These are phyloP conservation scores for Nebria ingens DNA, from an alignment of 1,140 invertebrate genomes.

Conservation along the genomic window DNA sequence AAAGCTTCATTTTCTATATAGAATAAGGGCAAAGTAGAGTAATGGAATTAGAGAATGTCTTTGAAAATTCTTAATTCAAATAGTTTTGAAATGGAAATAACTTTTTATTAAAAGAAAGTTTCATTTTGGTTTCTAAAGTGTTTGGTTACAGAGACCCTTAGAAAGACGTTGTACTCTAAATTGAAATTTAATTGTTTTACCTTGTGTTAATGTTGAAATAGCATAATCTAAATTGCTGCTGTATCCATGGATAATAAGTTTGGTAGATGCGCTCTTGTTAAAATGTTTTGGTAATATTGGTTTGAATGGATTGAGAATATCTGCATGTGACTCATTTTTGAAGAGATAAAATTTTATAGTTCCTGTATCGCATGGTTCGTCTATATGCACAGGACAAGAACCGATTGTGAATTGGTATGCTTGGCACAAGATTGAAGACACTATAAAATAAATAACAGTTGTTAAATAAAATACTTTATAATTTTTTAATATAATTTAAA, in stretches of 20 bases:
- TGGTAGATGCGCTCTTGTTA: not conserved
- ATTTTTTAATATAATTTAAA: no score
- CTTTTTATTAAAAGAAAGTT: no score
- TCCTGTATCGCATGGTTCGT: slow-evolving; percentile 11
- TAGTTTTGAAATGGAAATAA: no score
- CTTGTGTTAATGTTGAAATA: not conserved
- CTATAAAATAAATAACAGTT: not conserved
- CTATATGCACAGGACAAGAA: slow-evolving; percentile 7
- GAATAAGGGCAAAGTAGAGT: no score
- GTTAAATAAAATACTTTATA: no score
- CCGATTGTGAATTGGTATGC: slow-evolving; percentile 1
- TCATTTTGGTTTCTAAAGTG: no score
- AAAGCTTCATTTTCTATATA: no score
- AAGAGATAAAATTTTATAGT: slow-evolving; percentile 12
- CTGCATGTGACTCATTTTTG: not conserved
- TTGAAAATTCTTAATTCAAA: no score
- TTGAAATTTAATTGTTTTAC: no score
- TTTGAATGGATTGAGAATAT: slow-evolving; percentile 6
- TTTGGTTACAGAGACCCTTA: no score
- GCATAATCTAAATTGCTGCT: slow-evolving; percentile 3
- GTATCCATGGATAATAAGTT: slow-evolving; percentile 16
- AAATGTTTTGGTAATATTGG: slow-evolving; percentile 7
- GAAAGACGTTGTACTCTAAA: no score
- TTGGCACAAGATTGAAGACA: not conserved
- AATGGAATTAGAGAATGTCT: no score